Evolutionary conservation across 2,888 invertebrate species (phyloP).

Genomic region (Scaptomyza polygonia): DNA sequence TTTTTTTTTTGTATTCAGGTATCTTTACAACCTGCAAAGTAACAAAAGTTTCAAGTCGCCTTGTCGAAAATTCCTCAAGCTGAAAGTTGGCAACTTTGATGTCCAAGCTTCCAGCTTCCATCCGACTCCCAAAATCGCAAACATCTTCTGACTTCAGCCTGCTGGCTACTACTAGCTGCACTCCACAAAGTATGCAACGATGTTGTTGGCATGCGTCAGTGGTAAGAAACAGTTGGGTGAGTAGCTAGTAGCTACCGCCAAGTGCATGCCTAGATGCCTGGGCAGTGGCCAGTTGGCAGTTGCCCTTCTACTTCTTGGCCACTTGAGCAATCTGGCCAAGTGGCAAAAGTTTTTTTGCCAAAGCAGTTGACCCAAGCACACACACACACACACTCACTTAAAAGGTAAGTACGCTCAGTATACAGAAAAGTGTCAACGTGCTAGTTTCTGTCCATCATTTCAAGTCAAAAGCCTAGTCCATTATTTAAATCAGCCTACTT

Average conservation of each 20-base stretch:
- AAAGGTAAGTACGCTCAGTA: slow-evolving; percentile 42
- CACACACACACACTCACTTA: slow-evolving; percentile 26
- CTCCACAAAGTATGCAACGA: slow-evolving; percentile 46
- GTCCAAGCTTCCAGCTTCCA: slow-evolving; percentile 53
- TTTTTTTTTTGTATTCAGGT: slow-evolving; percentile 52
- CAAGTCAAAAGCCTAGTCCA: not conserved
- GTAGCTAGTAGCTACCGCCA: slow-evolving; percentile 54
- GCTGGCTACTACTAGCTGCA: slow-evolving; percentile 17
- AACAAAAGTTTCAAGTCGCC: slow-evolving; percentile 75
- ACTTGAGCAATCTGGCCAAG: slow-evolving; percentile 72
- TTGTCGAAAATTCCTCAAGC: slow-evolving; percentile 80
- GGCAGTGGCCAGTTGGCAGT: slow-evolving; percentile 54
- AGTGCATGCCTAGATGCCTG: slow-evolving; percentile 77
- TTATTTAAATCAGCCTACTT: not conserved
- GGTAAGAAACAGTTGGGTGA: slow-evolving; percentile 32
- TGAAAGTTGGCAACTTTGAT: slow-evolving; percentile 77
- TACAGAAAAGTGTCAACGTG: slow-evolving; percentile 21
- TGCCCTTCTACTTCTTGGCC: slow-evolving; percentile 30
- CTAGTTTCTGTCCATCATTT: slow-evolving; percentile 29
- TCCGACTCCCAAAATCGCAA: not conserved
- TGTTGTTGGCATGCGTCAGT: slow-evolving; percentile 50
- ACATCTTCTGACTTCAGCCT: not conserved
- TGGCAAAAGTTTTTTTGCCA: slow-evolving; percentile 65
- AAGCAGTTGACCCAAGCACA: slow-evolving; percentile 59
- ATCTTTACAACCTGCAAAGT: slow-evolving; percentile 59